These are phyloP conservation scores for Daphoenositta chrysoptera DNA, from an alignment of 2,113 vertebrate species.

Conservation along the genomic window DNA sequence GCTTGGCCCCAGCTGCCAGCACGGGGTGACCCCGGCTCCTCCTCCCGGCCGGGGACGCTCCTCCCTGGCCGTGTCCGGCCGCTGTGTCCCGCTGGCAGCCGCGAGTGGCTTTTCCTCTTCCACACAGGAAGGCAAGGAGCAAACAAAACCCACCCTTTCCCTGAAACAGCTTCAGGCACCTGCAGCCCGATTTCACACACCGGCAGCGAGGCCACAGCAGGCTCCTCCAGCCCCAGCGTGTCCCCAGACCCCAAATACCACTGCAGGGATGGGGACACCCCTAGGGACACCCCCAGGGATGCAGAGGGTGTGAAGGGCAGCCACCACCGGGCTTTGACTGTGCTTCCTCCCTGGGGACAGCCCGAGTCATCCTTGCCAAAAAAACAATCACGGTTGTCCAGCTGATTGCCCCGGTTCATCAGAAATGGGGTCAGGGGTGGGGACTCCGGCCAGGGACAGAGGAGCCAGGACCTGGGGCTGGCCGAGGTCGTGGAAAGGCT, in stretches of 20 bases:
- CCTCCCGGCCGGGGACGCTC: neutral
- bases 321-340: accelerated
- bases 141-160: constrained; percentile 29
- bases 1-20: neutral
- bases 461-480: neutral
- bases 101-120: neutral
- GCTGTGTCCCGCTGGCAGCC: neutral
- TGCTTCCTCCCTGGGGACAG: accelerated
- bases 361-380: accelerated
- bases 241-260: neutral
- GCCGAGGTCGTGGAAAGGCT: neutral
- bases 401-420: neutral
- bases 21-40: accelerated
- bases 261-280: neutral
- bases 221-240: neutral
- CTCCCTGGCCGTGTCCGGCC: neutral
- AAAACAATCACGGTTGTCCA: neutral
- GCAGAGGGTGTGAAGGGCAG: neutral
- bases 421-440: neutral
- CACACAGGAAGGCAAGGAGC: neutral
- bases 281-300: neutral
- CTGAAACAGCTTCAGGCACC: neutral
- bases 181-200: accelerated
- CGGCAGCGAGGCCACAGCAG: accelerated
- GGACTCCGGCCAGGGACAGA: neutral